Evolutionary conservation across 2,797 vertebrate species (phyloP).

Genomic region (Notolabrus celidotus): DNA sequence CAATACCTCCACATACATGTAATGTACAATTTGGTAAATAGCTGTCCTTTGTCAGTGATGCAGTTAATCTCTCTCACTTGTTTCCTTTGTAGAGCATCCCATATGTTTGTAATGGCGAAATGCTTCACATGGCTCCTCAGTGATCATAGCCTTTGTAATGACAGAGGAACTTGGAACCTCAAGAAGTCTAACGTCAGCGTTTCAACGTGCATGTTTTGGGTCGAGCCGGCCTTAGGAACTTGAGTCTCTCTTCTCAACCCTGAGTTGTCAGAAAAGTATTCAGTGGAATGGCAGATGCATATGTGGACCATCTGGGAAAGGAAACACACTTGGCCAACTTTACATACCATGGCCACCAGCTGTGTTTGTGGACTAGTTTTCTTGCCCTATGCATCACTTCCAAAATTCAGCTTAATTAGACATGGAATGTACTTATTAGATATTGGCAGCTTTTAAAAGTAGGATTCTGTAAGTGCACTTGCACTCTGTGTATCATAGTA

Average conservation of each 20-base stretch:
- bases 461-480: constrained; percentile 11
- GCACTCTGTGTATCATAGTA: constrained; percentile 7
- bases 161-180: constrained; percentile 45
- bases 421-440: constrained; percentile 55
- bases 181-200: constrained; percentile 43
- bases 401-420: constrained; percentile 44
- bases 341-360: constrained; percentile 75
- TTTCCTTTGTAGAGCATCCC: constrained; percentile 38
- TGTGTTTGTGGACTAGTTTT: constrained; percentile 69
- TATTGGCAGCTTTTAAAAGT: constrained; percentile 40
- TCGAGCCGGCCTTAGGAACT: constrained; percentile 57
- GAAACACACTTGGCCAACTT: constrained; percentile 73
- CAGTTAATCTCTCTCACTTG: constrained; percentile 20
- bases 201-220: constrained; percentile 56
- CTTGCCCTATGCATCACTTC: constrained; percentile 62
- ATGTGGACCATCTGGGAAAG: constrained; percentile 83
- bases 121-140: constrained; percentile 44
- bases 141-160: constrained; percentile 50
- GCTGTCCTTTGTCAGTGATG: constrained; percentile 28
- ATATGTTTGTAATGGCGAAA: constrained; percentile 53
- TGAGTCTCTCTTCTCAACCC: constrained; percentile 67
- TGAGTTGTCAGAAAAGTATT: constrained; percentile 79
- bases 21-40: constrained; percentile 36
- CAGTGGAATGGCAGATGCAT: constrained; percentile 73
- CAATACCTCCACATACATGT: constrained; percentile 24